These are phyloP conservation scores for Lagocephalus sceleratus DNA, from an alignment of 2,797 vertebrate genomes.

Conservation along the genomic window DNA sequence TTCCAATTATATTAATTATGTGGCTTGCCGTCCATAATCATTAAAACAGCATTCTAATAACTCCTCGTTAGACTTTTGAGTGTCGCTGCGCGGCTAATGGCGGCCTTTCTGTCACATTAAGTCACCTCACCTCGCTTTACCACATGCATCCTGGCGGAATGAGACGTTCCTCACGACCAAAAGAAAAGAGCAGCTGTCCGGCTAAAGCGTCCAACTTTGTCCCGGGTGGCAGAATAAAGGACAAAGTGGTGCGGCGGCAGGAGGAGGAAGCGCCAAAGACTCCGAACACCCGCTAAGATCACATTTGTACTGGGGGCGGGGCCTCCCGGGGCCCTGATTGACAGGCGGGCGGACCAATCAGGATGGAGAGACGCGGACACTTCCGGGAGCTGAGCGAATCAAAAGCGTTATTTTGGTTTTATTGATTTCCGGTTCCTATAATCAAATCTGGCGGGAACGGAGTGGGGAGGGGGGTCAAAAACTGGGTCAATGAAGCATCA, in stretches of 20 bases:
- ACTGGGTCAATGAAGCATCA: constrained; percentile 20
- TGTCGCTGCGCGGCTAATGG: background rate
- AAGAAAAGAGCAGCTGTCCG: constrained; percentile 16
- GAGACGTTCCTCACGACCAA: background rate
- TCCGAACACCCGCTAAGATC: constrained; percentile 25
- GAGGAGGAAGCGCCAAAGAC: constrained; percentile 33
- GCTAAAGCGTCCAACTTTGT: background rate
- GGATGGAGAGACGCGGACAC: fast-evolving
- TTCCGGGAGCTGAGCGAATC: constrained; percentile 22
- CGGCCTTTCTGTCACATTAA: background rate
- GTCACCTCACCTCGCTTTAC: constrained; percentile 84
- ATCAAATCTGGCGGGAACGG: background rate
- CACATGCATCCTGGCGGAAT: constrained; percentile 81
- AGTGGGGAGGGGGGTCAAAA: background rate
- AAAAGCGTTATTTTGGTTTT: background rate
- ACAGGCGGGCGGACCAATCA: constrained; percentile 32
- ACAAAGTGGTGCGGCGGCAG: fast-evolving
- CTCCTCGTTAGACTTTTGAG: background rate
- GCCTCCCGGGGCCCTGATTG: fast-evolving
- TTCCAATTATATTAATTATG: no score
- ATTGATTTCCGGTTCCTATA: background rate
- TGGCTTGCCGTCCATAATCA: no score
- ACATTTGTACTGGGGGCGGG: constrained; percentile 35
- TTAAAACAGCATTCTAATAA: background rate
- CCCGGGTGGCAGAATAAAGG: background rate